Evolutionary conservation across 2,888 invertebrate species (phyloP), one percentile per base, ranked within the genome.

Genomic region (Bugulina stolonifera): DNA sequence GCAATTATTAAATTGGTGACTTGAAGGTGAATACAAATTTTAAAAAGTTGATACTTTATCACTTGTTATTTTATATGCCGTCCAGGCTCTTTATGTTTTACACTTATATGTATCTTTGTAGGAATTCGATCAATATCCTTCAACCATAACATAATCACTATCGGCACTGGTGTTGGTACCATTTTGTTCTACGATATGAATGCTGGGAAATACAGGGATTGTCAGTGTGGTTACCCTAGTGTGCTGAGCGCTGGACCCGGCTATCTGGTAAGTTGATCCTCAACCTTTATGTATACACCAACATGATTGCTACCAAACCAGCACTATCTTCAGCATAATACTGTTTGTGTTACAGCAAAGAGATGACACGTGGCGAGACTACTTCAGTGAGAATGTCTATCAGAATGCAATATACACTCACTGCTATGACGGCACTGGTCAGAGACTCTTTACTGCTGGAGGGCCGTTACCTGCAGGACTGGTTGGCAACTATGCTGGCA

Each of bases 101-200:
- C n/a, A 43, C 43, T 43, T 43, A 18, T 43, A 43, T 43, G 10
- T 10, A 43, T 10, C 43, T 43, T 43, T 43, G 43, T 75, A 82
- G 87, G 87, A 43, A 92, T 95, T 76, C 88, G 95, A 64, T 95
- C 95, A 0, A 91, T 94, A 43, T 92, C 91, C 85, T 96, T 96
- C 85, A 90, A 92, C 78, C 93, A 92, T 0, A 89, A 94, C 79
- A 89, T 95, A 78, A 87, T 97, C 75, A 95, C 96, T 1, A 92
- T 96, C 76, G 96, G 96, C 25, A 96, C 95, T 0, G 95, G 95
- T 0, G 87, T 93, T 29, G 95, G 96, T 25, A 89, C 92, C 86
- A 86, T 97, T 0, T 90, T 95, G 88, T 96, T 97, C 86, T 96
- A 94, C 83, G 97, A 97, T 83, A 87, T 95, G 74, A 89, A 93